These are phyloP conservation scores for Elymnias hypermnestra DNA, from an alignment of 1,140 invertebrate genomes.

Conservation along the genomic window DNA sequence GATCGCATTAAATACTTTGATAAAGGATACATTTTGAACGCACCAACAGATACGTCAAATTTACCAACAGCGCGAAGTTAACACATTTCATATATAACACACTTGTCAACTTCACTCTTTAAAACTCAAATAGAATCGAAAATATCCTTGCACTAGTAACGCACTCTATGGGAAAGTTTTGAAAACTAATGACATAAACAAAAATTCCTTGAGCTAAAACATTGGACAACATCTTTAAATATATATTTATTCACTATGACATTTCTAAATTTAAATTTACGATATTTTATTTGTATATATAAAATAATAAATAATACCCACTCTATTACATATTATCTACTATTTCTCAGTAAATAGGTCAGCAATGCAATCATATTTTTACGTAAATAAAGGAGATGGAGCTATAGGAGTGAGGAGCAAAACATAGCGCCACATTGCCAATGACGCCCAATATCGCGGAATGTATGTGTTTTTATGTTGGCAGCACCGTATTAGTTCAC, in stretches of 20 bases:
- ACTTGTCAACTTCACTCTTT: slow-evolving; percentile 18
- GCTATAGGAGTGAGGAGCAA: slow-evolving; percentile 43
- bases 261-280: too few relatives aligned
- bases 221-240: too few relatives aligned
- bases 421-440: slow-evolving; percentile 63
- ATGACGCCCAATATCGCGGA: slow-evolving; percentile 69
- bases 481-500: slow-evolving; percentile 68
- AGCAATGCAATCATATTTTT: slow-evolving; percentile 31
- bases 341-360: slow-evolving; percentile 32
- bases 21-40: slow-evolving; percentile 13
- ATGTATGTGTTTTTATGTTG: slow-evolving; percentile 58
- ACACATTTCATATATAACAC: too few relatives aligned
- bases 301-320: too few relatives aligned
- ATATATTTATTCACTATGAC: too few relatives aligned
- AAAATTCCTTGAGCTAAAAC: not conserved
- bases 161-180: slow-evolving; percentile 11
- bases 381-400: slow-evolving; percentile 43
- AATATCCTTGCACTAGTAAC: slow-evolving; percentile 5
- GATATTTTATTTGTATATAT: too few relatives aligned
- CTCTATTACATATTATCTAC: too few relatives aligned
- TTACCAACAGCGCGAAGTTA: slow-evolving; percentile 20
- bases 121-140: not conserved
- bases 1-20: too few relatives aligned
- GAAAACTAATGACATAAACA: slow-evolving; percentile 15
- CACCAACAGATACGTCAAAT: slow-evolving; percentile 2